Evolutionary conservation across 2,113 vertebrate genomes (phyloP).

Genomic region (Erinaceus europaeus): DNA sequence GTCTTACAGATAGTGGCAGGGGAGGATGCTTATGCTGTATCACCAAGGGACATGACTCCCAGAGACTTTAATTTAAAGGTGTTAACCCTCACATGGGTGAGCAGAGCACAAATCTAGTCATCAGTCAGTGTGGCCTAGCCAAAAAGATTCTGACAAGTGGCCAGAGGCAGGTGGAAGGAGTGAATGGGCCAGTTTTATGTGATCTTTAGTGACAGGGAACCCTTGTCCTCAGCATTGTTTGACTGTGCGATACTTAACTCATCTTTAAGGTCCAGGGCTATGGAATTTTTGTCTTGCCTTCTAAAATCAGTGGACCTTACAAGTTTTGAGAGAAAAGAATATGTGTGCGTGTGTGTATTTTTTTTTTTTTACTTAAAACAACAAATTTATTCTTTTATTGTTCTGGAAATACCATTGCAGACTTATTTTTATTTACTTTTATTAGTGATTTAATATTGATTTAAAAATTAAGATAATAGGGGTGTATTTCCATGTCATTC

Average conservation of each 20-base stretch:
- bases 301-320: background rate
- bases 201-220: accelerated
- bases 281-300: background rate
- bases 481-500: no score
- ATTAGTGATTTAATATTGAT: no score
- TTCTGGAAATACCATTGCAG: no score
- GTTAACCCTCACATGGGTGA: background rate
- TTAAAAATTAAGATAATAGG: no score
- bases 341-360: no score
- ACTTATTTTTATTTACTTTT: no score
- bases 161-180: background rate
- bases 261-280: background rate
- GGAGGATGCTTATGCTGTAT: background rate
- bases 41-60: background rate
- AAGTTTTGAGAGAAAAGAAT: background rate
- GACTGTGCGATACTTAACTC: background rate
- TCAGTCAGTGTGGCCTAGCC: background rate
- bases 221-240: background rate
- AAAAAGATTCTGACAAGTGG: background rate
- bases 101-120: background rate
- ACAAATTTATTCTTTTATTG: no score
- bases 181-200: background rate
- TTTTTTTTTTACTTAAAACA: no score
- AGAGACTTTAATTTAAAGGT: background rate
- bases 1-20: background rate